Percentiles rank a stretch among this genome's conserved stretches.
phyloP scores from a whole-genome alignment of 2,797 vertebrate species.

The Etheostoma perlongum region DNA sequence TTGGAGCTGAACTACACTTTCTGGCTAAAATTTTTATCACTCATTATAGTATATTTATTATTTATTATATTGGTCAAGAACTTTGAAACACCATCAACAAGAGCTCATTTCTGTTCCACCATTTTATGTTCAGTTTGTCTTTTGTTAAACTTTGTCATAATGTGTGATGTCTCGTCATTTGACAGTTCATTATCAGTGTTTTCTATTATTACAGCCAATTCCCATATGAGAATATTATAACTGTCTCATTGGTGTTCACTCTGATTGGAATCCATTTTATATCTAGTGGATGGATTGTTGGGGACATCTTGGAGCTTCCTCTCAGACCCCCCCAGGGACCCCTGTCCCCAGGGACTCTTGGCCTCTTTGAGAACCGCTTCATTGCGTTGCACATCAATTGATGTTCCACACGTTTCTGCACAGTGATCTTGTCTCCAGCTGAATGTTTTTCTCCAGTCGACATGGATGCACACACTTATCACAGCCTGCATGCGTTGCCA shows the following conservation, averaged over 20 bases:
- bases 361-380: slow-evolving; percentile 15
- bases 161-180: slow-evolving; percentile 10
- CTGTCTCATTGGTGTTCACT: not conserved
- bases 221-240: not conserved
- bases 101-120: not conserved
- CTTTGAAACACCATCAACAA: not conserved
- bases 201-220: slow-evolving; percentile 5
- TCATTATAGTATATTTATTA: not conserved
- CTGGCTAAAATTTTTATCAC: not conserved
- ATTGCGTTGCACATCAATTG: not conserved
- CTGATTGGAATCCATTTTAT: slow-evolving; percentile 5
- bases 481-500: slow-evolving; percentile 49
- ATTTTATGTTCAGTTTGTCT: not conserved
- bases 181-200: slow-evolving; percentile 24
- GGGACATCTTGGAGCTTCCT: not conserved
- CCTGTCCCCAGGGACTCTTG: not conserved
- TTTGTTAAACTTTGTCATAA: slow-evolving; percentile 8
- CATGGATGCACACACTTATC: slow-evolving; percentile 49
- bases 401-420: slow-evolving; percentile 26
- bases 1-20: not conserved
- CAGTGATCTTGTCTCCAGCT: slow-evolving; percentile 34
- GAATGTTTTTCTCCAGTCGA: slow-evolving; percentile 14
- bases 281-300: not conserved
- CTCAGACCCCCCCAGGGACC: not conserved
- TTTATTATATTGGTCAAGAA: not conserved